Percentiles rank a stretch among this genome's conserved stretches.
phyloP scores from a whole-genome alignment of 2,888 invertebrate species.

The Bedellia somnulentella region DNA sequence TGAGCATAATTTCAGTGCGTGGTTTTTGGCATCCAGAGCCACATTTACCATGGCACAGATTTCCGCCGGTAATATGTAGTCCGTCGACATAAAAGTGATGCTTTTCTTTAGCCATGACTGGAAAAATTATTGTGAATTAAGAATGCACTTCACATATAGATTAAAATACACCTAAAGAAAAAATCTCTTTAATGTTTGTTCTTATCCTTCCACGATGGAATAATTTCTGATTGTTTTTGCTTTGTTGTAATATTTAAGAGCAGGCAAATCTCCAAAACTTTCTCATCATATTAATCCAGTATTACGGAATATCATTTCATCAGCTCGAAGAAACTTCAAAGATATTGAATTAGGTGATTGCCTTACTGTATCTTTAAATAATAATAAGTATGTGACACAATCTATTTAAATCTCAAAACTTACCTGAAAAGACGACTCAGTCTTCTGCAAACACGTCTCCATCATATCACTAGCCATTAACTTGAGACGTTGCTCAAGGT shows the following conservation, averaged over 20 bases:
- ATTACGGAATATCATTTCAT: too few relatives aligned
- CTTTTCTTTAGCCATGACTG: slow-evolving; percentile 92
- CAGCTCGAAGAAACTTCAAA: too few relatives aligned
- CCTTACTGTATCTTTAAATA: too few relatives aligned
- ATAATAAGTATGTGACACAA: too few relatives aligned
- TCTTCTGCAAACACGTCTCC: slow-evolving; percentile 93
- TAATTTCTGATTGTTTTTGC: neutral
- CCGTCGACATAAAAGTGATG: slow-evolving; percentile 91
- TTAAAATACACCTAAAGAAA: too few relatives aligned
- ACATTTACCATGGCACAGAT: slow-evolving; percentile 99
- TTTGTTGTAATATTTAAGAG: too few relatives aligned
- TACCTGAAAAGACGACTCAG: slow-evolving; percentile 78
- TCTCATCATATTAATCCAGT: too few relatives aligned
- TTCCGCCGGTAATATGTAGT: slow-evolving; percentile 96
- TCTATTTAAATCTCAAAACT: too few relatives aligned
- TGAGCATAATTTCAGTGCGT: slow-evolving; percentile 93
- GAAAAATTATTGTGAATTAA: too few relatives aligned
- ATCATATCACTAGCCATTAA: slow-evolving; percentile 99
- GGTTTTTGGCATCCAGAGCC: slow-evolving; percentile 94
- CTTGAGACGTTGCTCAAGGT: slow-evolving; percentile 94
- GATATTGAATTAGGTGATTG: too few relatives aligned
- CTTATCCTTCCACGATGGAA: neutral
- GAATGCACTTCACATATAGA: too few relatives aligned
- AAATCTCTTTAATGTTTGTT: neutral
- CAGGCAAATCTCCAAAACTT: too few relatives aligned